Conservation (phyloP, 2,888 invertebrate species). For the Clusia tigrina region DNA sequence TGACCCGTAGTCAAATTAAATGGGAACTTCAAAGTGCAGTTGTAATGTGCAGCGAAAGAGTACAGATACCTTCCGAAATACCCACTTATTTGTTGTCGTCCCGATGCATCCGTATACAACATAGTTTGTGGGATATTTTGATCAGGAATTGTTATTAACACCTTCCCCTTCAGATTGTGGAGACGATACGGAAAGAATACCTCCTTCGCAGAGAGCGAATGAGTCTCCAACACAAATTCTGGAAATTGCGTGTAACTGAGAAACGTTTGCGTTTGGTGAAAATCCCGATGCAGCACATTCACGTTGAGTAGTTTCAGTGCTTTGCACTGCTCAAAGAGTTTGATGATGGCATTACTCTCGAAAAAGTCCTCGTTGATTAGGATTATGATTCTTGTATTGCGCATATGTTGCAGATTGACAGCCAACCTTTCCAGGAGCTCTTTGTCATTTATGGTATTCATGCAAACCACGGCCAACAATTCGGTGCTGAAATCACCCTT, state of each 20-base stretch:
- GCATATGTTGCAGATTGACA: constrained; percentile 36
- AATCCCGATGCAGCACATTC: constrained; percentile 31
- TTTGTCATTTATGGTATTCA: constrained; percentile 9
- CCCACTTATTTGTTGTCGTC: constrained; percentile 37
- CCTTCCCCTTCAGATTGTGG: constrained; percentile 36
- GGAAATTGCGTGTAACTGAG: constrained; percentile 44
- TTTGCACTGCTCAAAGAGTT: no score
- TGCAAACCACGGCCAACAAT: constrained; percentile 36
- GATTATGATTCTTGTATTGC: constrained; percentile 36
- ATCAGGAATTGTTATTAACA: constrained; percentile 39
- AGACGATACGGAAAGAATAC: constrained; percentile 38
- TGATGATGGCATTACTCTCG: background rate
- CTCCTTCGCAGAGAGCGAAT: background rate
- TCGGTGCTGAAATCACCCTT: constrained; percentile 23
- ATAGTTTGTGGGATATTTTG: constrained; percentile 44
- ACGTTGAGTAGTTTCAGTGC: constrained; percentile 37
- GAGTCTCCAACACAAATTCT: constrained; percentile 19
- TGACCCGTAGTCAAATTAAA: constrained; percentile 28
- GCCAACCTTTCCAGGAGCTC: constrained; percentile 19
- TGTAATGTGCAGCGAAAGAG: constrained; percentile 41
- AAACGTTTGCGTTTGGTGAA: constrained; percentile 12
- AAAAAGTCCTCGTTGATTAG: constrained; percentile 11
- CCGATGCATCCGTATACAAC: constrained; percentile 29
- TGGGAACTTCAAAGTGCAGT: constrained; percentile 38
- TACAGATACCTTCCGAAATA: constrained; percentile 37